phyloP scores from a whole-genome alignment of 2,797 vertebrate species.

The Synanceia verrucosa region DNA sequence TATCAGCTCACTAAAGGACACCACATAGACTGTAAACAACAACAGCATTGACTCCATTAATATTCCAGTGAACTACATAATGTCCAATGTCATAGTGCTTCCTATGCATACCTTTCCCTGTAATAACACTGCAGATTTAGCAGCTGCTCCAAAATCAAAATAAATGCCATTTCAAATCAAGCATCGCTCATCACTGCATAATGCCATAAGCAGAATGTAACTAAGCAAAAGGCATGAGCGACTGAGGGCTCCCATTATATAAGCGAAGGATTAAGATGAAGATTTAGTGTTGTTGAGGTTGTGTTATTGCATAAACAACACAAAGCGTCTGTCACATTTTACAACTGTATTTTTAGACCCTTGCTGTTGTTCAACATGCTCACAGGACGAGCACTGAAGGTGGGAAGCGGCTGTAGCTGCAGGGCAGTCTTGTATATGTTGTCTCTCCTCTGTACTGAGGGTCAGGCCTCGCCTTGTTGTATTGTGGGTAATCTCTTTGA shows the following conservation, averaged over 20 bases:
- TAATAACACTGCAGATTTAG: conserved; percentile 35
- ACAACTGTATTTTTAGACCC: conserved; percentile 66
- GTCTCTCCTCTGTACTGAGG: conserved; percentile 39
- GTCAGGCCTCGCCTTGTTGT: conserved; percentile 43
- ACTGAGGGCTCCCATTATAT: conserved; percentile 63
- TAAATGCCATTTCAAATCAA: conserved; percentile 52
- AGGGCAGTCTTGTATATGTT: conserved; percentile 29
- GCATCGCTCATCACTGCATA: conserved; percentile 56
- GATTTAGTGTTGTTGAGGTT: conserved; percentile 66
- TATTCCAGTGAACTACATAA: conserved; percentile 4
- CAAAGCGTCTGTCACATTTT: conserved; percentile 63
- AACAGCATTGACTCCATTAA: background rate
- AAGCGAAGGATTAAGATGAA: conserved; percentile 70
- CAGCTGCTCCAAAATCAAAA: conserved; percentile 54
- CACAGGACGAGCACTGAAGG: conserved; percentile 35
- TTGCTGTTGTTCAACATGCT: conserved; percentile 17
- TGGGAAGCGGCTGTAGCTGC: conserved; percentile 40
- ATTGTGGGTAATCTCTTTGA: conserved; percentile 69
- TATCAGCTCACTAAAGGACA: background rate
- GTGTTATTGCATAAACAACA: conserved; percentile 69
- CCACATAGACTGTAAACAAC: background rate
- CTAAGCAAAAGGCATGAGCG: conserved; percentile 41
- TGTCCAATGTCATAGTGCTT: background rate
- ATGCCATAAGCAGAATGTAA: conserved; percentile 67
- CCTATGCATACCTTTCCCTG: conserved; percentile 10